These are phyloP conservation scores for Pararge aegeria DNA, from an alignment of 1,140 invertebrate species.

Conservation along the genomic window DNA sequence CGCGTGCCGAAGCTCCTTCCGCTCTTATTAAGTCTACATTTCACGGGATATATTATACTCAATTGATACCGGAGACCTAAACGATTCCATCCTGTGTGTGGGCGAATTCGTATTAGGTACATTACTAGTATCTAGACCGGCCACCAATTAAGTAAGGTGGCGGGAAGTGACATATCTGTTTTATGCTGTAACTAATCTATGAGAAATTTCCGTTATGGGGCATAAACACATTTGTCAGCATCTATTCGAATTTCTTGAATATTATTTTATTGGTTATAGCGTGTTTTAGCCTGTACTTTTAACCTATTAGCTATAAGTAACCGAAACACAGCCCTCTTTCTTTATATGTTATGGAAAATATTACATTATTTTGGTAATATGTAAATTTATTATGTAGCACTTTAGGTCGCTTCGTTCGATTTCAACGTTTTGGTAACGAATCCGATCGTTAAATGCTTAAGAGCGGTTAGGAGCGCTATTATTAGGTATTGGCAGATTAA, in stretches of 20 bases:
- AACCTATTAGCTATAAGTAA: neutral
- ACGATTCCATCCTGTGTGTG: conserved; percentile 30
- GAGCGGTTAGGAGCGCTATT: too few species aligned
- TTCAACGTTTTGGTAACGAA: too few species aligned
- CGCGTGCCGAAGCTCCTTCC: conserved; percentile 3
- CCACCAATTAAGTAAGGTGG: conserved; percentile 28
- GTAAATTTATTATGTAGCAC: too few species aligned
- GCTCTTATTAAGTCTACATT: conserved; percentile 5
- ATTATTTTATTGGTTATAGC: neutral
- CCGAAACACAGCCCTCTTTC: too few species aligned
- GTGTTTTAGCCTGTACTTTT: neutral
- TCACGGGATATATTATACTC: conserved; percentile 19
- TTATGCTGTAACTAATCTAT: conserved; percentile 3
- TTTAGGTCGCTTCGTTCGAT: too few species aligned
- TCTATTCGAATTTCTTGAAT: neutral
- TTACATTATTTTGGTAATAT: too few species aligned
- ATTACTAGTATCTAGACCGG: conserved; percentile 21
- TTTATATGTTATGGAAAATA: too few species aligned
- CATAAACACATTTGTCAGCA: neutral
- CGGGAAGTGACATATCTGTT: conserved; percentile 23
- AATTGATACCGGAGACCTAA: conserved; percentile 26
- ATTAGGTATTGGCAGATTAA: too few species aligned
- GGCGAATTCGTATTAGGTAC: conserved; percentile 5
- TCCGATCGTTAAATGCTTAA: too few species aligned
- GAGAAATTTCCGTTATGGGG: too few species aligned